Base-by-base conservation (phyloP, 2,113 vertebrate genomes). In the Ictalurus furcatus region DNA sequence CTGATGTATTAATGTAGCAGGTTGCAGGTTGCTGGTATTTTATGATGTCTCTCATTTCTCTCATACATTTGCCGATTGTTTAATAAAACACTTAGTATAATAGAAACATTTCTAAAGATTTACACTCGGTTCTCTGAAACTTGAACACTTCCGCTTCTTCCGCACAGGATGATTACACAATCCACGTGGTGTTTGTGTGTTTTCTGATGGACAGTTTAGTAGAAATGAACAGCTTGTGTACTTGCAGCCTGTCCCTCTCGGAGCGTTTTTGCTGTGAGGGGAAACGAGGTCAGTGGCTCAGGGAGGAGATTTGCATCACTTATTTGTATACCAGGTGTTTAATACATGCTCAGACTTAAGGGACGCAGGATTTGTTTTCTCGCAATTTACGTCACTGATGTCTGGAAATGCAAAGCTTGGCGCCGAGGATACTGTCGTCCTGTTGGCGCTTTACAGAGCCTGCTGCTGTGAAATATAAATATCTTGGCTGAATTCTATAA, bases 301-400 rank as follows among this genome's bases (percentile, higher is more conserved):
- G 83, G 63, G 69, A 69, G 83, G 48, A 8, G 7, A 85, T 85
- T 85, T 85, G 61, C 83, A 85, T 85, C 21, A 13, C 44, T 37
- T 13, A 69, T 85, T 85, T 85, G 84, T 19, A 71, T 85, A 71
- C 40, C 84, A 85, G 84, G 84, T 85, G 84, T 54, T 63, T 87
- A 79, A 40, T 12, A n/a, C 56, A 80, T 40, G 56, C 58, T 61
- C 58, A 56, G 25, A 80, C 78, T 61, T 58, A 23, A 58, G 76
- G 16, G 80, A 85, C 84, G 44, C 65, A 85, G 34, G 19, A 85
- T 85, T 69, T 85, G 84, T 69, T 69, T 85, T 85, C 37, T 48
- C 0, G 1, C 6, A n/a, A 85, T 69, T 85, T 69, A 69, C 63
- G 69, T 71, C 28, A 6, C 16, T 52, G 11, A 71, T 34, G n/a